Evolutionary conservation across 2,113 vertebrate genomes (phyloP).

Genomic region (Coregonus clupeaformis): DNA sequence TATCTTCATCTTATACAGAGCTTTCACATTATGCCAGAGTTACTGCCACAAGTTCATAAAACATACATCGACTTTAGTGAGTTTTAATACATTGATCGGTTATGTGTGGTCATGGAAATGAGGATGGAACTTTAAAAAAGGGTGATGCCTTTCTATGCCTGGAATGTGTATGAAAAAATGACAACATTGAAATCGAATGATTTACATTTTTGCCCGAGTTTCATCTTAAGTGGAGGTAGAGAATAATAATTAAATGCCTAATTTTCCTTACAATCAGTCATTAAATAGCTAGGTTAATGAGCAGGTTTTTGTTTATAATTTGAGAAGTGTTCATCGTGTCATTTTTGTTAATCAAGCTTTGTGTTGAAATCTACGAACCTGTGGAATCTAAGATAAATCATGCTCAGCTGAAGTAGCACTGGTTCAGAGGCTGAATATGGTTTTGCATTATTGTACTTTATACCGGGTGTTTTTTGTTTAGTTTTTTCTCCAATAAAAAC

Average conservation of each 20-base stretch:
- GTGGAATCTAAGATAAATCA: slow-evolving; percentile 5
- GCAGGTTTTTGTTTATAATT: neutral
- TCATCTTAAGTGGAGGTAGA: neutral
- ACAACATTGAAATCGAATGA: neutral
- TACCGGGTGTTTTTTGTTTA: slow-evolving; percentile 29
- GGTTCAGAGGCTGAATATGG: slow-evolving; percentile 36
- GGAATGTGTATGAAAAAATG: neutral
- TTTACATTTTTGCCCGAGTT: neutral
- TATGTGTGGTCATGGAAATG: too few species aligned
- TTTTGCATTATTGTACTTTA: slow-evolving; percentile 29
- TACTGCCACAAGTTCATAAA: slow-evolving; percentile 14
- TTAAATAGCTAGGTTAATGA: neutral
- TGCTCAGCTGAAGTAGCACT: slow-evolving; percentile 52
- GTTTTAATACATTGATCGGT: too few species aligned
- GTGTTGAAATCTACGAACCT: neutral
- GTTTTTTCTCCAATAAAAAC: slow-evolving; percentile 36
- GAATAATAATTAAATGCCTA: neutral
- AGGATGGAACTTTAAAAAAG: too few species aligned
- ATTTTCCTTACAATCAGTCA: neutral
- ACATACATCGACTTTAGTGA: slow-evolving; percentile 2
- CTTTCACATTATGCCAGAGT: neutral
- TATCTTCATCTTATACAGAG: neutral
- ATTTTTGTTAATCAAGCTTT: neutral
- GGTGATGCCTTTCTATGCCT: too few species aligned
- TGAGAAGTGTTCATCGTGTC: neutral